Percentiles rank a stretch among this genome's conserved stretches.
These are phyloP conservation scores for Neopelma chrysocephalum DNA, from an alignment of 2,797 vertebrate genomes.

Conservation along the genomic window DNA sequence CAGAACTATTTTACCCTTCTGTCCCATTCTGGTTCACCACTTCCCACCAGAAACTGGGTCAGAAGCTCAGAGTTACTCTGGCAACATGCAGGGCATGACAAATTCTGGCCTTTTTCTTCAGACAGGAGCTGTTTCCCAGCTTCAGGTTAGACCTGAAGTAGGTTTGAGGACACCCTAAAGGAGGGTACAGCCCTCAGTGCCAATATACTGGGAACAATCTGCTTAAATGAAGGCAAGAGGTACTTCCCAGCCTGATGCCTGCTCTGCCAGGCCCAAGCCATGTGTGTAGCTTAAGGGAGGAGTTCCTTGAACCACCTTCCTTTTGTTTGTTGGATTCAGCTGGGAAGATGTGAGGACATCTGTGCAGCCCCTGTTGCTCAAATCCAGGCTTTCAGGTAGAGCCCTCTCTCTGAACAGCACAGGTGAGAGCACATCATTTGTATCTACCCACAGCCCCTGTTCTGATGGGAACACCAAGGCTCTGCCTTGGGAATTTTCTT, in stretches of 20 bases:
- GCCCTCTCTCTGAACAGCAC: not conserved
- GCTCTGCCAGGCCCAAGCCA: not conserved
- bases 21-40: not conserved
- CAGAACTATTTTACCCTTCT: not conserved
- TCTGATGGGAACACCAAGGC: not conserved
- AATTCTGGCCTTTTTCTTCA: not conserved
- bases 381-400: not conserved
- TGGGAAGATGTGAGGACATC: not conserved
- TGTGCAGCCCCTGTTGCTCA: not conserved
- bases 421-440: not conserved
- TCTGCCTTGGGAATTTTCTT: not conserved
- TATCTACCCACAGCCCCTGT: not conserved
- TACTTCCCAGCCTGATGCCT: not conserved
- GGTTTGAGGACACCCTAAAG: not conserved
- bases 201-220: not conserved
- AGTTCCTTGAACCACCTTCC: not conserved
- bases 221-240: not conserved
- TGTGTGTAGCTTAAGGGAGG: not conserved
- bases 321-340: not conserved
- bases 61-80: not conserved
- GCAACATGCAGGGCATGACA: not conserved
- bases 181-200: not conserved
- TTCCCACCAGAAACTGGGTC: not conserved
- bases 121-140: not conserved
- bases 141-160: not conserved